Evolutionary conservation across 1,140 invertebrate species (phyloP).

Genomic region (Steinernema khuongi): DNA sequence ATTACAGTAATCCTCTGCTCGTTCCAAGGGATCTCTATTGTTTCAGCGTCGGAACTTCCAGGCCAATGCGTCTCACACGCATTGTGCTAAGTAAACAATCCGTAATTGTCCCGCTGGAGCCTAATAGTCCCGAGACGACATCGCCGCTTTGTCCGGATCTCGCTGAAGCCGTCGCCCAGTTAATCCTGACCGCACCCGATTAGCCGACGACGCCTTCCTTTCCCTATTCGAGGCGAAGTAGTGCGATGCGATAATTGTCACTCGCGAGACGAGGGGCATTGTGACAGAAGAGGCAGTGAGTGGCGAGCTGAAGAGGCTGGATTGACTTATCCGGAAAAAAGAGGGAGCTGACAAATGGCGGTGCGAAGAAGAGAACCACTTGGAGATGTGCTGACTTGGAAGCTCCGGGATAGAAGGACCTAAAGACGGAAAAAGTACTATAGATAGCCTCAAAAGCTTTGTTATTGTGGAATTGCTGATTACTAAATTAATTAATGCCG

Average conservation of each 20-base stretch:
- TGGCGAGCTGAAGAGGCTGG: not conserved
- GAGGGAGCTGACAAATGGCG: not conserved
- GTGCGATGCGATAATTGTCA: slow-evolving; percentile 15
- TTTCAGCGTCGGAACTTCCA: not conserved
- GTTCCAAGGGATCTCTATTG: no score
- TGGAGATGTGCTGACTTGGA: no score
- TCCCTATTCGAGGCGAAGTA: not conserved
- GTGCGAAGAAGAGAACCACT: no score
- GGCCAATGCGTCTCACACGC: not conserved
- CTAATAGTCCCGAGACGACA: not conserved
- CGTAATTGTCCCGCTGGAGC: not conserved
- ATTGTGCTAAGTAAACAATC: not conserved
- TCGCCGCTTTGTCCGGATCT: not conserved
- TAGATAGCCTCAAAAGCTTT: no score
- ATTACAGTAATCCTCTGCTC: not conserved
- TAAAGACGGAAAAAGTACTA: no score
- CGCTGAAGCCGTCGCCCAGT: not conserved
- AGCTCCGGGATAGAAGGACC: no score
- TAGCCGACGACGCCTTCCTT: not conserved
- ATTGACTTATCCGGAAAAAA: not conserved
- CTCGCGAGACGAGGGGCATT: not conserved
- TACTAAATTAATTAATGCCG: no score
- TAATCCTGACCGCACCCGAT: slow-evolving; percentile 11
- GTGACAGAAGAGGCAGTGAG: not conserved
- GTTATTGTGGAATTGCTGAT: no score